Evolutionary conservation across 2,797 vertebrate species (phyloP).

Genomic region (Sarcoramphus papa): DNA sequence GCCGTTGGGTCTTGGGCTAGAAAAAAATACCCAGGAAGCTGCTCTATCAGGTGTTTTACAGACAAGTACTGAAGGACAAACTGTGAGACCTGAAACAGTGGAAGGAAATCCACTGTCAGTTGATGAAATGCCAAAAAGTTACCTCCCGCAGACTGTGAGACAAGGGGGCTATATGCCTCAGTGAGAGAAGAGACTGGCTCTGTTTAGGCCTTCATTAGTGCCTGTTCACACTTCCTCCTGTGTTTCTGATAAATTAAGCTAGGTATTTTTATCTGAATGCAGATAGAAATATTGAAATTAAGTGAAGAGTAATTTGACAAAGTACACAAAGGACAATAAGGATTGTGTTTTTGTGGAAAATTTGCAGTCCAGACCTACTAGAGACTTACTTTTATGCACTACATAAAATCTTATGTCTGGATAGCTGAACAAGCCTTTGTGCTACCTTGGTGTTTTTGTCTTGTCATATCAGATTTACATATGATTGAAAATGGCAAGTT

Average conservation of each 20-base stretch:
- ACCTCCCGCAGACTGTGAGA: constrained; percentile 83
- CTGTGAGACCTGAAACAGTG: constrained; percentile 41
- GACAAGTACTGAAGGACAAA: constrained; percentile 51
- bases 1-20: constrained; percentile 70
- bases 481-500: not conserved
- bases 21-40: constrained; percentile 59
- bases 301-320: constrained; percentile 22
- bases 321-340: constrained; percentile 15
- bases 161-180: constrained; percentile 89
- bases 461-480: not conserved
- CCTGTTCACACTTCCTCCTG: constrained; percentile 22
- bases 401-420: constrained; percentile 59
- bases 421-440: constrained; percentile 42
- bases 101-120: constrained; percentile 26
- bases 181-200: constrained; percentile 63
- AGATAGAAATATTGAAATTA: constrained; percentile 34
- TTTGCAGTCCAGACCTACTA: constrained; percentile 25
- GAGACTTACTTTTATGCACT: constrained; percentile 65
- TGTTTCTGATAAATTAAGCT: constrained; percentile 57
- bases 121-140: constrained; percentile 76
- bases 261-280: constrained; percentile 40
- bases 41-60: constrained; percentile 50
- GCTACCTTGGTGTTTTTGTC: constrained; percentile 22
- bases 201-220: constrained; percentile 24
- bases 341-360: constrained; percentile 26